Base-by-base conservation (phyloP, 2,888 invertebrate genomes). In the Macrosoma leucophasiata region DNA sequence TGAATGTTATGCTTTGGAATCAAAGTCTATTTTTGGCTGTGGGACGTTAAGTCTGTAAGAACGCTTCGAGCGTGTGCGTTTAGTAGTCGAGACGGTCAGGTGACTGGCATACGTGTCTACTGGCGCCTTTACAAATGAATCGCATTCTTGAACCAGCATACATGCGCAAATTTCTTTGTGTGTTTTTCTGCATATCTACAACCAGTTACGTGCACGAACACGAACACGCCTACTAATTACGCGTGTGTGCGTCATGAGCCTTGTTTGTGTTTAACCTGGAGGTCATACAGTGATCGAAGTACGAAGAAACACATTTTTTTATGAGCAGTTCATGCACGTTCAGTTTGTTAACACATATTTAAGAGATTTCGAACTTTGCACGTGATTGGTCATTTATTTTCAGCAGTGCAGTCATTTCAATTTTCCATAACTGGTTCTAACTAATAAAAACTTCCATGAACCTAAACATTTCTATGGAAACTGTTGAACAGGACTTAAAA, bases 271-370 rank as follows among this genome's bases (percentile, higher is more conserved):
- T 58, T 36, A 40, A 44, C 49, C 56, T 65, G 69, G 76, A 79
- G 79, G 78, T 70, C 77, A 62, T 57, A 52, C 58, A 70, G 68
- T 67, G 68, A 70, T 65, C 70, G 73, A 61, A 58, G 54, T 50
- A 53, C 49, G 48, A 52, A 52, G 48, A 50, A 55, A 52, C 56
- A 55, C 40, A 39, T 48, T 50, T 59, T 64, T 62, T 62, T 55
- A 52, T 47, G 44, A 53, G 50, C 42, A 28, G 35, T 47, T 37
- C 37, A 38, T 48, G 53, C 55, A 57, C 54, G 58, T 53, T 54
- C 33, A 40, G 55, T 61, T 56, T 51, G 46, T 67, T 61, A 61
- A 48, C 63, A 61, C 48, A 56, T 52, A 56, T 53, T 57, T 59
- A 39, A 37, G 33, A 23, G 46, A 53, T 61, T 59, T 45, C 29